A percentile compares a stretch with the other conserved stretches of the same genome.
Evolutionary conservation across 2,888 invertebrate species (phyloP).

Genomic region (Folsomia manolachei): DNA sequence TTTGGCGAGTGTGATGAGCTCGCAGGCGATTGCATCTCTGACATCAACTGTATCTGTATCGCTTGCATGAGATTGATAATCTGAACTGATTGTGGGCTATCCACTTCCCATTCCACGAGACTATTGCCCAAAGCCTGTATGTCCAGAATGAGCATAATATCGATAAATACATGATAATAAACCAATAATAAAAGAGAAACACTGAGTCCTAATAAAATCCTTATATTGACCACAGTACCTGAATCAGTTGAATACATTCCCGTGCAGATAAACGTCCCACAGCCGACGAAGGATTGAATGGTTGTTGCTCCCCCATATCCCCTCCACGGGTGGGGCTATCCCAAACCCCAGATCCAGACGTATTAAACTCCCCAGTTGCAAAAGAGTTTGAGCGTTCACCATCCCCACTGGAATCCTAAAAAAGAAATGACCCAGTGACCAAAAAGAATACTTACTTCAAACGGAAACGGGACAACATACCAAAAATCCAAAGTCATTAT

Average conservation of each 20-base stretch:
- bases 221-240: too few species aligned
- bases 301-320: background rate
- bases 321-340: background rate
- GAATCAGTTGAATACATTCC: background rate
- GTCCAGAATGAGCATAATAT: background rate
- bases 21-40: background rate
- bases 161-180: too few species aligned
- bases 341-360: background rate
- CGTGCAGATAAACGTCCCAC: background rate
- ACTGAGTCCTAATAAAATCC: background rate
- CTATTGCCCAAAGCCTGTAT: slow-evolving; percentile 33
- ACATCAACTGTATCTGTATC: background rate
- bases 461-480: background rate
- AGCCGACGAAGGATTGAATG: background rate
- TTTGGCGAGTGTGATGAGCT: background rate
- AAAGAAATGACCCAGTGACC: too few species aligned
- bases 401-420: background rate
- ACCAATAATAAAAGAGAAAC: too few species aligned
- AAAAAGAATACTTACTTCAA: too few species aligned
- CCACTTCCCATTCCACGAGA: slow-evolving; percentile 18
- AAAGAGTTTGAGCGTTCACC: too few species aligned
- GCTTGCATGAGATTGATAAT: background rate
- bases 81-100: background rate
- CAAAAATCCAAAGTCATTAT: background rate
- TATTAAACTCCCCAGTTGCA: too few species aligned